phyloP scores from a whole-genome alignment of 2,888 invertebrate species.

The Uropetala carovei region DNA sequence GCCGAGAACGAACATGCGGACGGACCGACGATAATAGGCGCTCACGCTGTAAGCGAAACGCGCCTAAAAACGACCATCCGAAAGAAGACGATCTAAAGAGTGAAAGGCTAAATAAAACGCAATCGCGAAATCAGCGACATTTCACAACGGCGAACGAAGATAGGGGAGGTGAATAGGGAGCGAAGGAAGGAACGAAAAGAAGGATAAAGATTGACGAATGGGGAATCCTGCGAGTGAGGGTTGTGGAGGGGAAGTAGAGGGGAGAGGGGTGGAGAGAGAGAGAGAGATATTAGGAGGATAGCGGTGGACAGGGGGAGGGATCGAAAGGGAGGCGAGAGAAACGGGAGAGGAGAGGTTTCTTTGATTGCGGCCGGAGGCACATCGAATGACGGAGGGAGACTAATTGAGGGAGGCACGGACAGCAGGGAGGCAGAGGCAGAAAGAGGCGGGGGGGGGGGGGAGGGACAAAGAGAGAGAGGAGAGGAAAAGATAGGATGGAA shows the following conservation, averaged over 20 bases:
- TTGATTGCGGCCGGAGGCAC: constrained; percentile 48
- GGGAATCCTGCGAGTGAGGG: neutral
- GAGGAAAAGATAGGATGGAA: neutral
- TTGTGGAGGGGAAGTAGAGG: neutral
- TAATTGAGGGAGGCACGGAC: neutral
- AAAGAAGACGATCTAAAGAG: no score
- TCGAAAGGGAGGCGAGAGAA: neutral
- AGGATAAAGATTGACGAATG: neutral
- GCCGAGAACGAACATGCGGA: no score
- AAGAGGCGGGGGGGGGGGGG: neutral
- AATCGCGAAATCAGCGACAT: neutral
- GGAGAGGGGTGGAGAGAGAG: neutral
- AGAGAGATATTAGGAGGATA: neutral
- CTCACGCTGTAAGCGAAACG: no score
- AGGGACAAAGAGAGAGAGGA: neutral
- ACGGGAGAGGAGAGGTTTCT: constrained; percentile 30
- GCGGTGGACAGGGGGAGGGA: neutral
- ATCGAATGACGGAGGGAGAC: neutral
- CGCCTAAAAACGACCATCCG: no score
- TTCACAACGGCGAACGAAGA: neutral
- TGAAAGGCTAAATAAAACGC: no score
- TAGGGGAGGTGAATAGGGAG: neutral
- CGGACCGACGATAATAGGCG: no score
- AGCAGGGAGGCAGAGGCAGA: constrained; percentile 17
- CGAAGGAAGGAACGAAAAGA: neutral